phyloP scores from a whole-genome alignment of 2,888 invertebrate genomes.

The Campaea margaritaria region DNA sequence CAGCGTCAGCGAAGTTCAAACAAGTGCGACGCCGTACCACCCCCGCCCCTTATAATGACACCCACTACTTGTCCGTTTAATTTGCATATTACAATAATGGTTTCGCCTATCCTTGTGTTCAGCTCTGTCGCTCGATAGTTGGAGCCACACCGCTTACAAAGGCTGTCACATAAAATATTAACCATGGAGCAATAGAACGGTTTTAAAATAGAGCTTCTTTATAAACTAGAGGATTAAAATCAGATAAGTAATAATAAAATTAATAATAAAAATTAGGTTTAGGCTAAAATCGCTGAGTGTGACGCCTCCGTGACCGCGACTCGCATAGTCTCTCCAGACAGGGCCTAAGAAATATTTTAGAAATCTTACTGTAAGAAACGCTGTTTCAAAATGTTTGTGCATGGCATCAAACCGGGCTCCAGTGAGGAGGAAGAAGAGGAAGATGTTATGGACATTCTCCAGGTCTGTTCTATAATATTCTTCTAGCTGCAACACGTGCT shows the following conservation, averaged over 20 bases:
- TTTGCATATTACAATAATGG: conserved; percentile 77
- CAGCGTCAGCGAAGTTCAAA: conserved; percentile 49
- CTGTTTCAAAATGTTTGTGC: conserved; percentile 81
- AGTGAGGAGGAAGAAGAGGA: conserved; percentile 86
- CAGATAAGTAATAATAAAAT: neutral
- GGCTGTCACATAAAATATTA: conserved; percentile 39
- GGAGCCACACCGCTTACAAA: conserved; percentile 48
- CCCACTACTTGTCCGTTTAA: conserved; percentile 72
- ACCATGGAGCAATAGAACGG: conserved; percentile 1
- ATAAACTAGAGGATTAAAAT: neutral
- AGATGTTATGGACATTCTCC: conserved; percentile 81
- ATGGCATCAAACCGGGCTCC: conserved; percentile 82
- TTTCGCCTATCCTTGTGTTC: conserved; percentile 56
- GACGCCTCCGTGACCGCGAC: conserved; percentile 2
- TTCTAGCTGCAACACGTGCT: neutral
- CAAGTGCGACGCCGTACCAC: conserved; percentile 71
- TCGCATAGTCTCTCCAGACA: neutral
- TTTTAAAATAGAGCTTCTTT: neutral
- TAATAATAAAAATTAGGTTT: neutral
- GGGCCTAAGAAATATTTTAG: neutral
- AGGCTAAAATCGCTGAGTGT: conserved; percentile 1
- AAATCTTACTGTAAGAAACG: neutral
- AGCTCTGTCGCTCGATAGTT: conserved; percentile 59
- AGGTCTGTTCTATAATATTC: conserved; percentile 58
- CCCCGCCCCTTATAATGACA: conserved; percentile 71